phyloP scores from a whole-genome alignment of 2,888 invertebrate species.

The Drosophila pseudotakahashii region DNA sequence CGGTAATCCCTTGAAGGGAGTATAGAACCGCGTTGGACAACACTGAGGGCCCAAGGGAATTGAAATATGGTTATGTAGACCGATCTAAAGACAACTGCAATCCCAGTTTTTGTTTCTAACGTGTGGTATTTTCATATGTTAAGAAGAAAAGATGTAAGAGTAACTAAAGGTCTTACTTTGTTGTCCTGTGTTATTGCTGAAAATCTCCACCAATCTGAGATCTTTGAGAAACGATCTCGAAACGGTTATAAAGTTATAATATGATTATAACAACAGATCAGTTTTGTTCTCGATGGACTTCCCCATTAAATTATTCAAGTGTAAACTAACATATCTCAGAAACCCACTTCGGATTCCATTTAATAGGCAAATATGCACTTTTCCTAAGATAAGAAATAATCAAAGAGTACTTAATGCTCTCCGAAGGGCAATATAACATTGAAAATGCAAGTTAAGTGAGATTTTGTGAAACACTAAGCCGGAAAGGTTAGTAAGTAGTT shows the following conservation, averaged over 20 bases:
- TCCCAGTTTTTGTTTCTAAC: neutral
- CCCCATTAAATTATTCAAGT: neutral
- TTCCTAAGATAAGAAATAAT: neutral
- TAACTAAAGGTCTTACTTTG: too few relatives aligned
- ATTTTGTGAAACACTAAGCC: neutral
- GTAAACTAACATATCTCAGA: constrained; percentile 4
- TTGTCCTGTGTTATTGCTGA: neutral
- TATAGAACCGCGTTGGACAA: too few relatives aligned
- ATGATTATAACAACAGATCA: neutral
- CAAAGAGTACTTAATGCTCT: neutral
- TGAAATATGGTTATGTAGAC: too few relatives aligned
- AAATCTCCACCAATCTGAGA: constrained; percentile 3
- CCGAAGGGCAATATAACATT: neutral
- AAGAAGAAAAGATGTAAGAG: too few relatives aligned
- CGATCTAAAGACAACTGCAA: neutral
- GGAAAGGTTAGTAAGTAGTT: neutral
- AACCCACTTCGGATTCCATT: neutral
- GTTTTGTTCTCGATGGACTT: neutral
- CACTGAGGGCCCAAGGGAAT: too few relatives aligned
- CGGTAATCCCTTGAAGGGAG: too few relatives aligned
- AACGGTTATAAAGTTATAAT: neutral
- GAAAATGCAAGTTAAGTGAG: neutral
- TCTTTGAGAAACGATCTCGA: neutral
- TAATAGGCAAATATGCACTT: neutral
- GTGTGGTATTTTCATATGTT: too few relatives aligned